Evolutionary conservation across 2,888 invertebrate genomes (phyloP).

Genomic region (Barypeithes pellucidus): DNA sequence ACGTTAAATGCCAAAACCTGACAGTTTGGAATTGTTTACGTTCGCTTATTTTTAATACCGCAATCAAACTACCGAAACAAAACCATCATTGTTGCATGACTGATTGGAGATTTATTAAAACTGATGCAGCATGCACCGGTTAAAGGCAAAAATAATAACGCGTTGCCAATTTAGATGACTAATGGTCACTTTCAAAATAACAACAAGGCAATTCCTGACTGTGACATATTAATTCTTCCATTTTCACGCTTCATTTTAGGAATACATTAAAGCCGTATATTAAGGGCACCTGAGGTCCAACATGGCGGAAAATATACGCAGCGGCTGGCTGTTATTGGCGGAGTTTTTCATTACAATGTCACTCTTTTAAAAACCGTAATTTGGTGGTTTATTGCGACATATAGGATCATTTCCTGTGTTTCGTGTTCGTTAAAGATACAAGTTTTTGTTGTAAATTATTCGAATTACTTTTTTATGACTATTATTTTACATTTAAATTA

Average conservation of each 20-base stretch:
- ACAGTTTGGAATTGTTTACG: background rate
- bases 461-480: background rate
- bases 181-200: conserved; percentile 46
- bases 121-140: conserved; percentile 10
- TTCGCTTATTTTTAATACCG: background rate
- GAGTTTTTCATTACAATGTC: conserved; percentile 30
- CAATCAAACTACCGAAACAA: background rate
- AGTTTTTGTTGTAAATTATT: no score
- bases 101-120: conserved; percentile 38
- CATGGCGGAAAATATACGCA: conserved; percentile 33
- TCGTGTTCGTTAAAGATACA: background rate
- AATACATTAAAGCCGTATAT: conserved; percentile 46
- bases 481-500: no score
- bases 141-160: conserved; percentile 43
- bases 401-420: background rate
- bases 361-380: conserved; percentile 16
- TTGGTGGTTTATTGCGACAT: conserved; percentile 4
- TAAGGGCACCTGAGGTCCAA: conserved; percentile 51
- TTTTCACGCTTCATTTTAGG: conserved; percentile 51
- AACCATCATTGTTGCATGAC: background rate
- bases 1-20: no score
- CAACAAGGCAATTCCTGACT: conserved; percentile 51
- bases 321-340: conserved; percentile 33
- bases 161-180: conserved; percentile 51
- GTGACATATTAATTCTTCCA: conserved; percentile 53